A percentile compares a stretch with the other conserved stretches of the same genome.
Evolutionary conservation across 2,113 vertebrate genomes (phyloP).

Genomic region (Vulpes vulpes): DNA sequence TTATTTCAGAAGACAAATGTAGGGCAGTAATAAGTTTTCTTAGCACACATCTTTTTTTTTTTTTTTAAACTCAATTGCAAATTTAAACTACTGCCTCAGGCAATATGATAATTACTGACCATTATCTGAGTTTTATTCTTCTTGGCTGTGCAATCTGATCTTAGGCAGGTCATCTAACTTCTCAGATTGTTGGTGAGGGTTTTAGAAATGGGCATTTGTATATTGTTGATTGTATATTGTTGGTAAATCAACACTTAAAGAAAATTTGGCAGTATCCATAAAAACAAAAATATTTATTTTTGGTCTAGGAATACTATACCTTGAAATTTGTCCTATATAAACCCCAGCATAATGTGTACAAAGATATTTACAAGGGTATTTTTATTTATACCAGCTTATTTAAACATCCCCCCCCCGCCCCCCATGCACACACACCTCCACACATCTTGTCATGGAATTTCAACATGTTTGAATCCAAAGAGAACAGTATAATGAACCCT

Average conservation of each 20-base stretch:
- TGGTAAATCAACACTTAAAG: background rate
- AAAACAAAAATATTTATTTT: background rate
- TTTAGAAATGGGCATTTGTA: background rate
- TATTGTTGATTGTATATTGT: background rate
- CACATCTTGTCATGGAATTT: background rate
- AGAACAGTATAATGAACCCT: background rate
- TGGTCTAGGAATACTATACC: background rate
- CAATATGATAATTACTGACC: background rate
- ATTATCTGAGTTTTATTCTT: background rate
- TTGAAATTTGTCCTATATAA: conserved; percentile 43
- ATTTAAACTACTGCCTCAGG: background rate
- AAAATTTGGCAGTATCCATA: background rate
- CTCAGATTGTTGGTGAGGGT: background rate
- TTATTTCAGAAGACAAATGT: conserved; percentile 66
- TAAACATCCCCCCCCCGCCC: background rate
- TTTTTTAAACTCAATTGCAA: background rate
- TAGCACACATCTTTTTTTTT: conserved; percentile 23
- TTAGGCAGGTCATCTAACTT: background rate
- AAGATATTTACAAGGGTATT: background rate
- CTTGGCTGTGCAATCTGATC: background rate
- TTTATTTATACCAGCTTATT: background rate
- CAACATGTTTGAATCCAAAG: background rate
- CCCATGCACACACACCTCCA: too few species aligned
- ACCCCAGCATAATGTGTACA: background rate
- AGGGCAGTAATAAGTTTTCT: background rate